Evolutionary conservation across 2,888 invertebrate genomes (phyloP), one percentile per base, ranked within the genome.

Genomic region (Drosophila planitibia): DNA sequence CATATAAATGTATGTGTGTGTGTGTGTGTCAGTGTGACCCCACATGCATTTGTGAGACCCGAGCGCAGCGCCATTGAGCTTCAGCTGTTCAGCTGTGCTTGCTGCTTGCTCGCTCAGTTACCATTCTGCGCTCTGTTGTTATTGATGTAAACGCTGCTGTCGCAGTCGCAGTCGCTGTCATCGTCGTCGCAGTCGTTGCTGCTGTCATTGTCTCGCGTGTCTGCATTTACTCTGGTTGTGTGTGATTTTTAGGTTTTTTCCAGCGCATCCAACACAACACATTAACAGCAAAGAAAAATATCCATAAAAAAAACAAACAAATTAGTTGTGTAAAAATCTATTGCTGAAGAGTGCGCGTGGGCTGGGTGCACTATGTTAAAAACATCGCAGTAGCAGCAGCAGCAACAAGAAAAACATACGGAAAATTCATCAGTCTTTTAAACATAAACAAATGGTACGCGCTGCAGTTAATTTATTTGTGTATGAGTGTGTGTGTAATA

Each of bases 381-480:
- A 65, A 32, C 35, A 28, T 22, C 16, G 33, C 39, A 44, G 52
- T 16, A 68, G 47, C 12, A 60, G 32, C 30, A 30, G 37, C 47
- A 32, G 19, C 47, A 30, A n/a, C 28, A 57, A 81, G 14, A 65
- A 73, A 60, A 16, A 28, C 49, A 35, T 28, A 57, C 54, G 41
- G 25, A 62, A 57, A 65, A 59, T 30, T 63, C 35, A 28, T 39
- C 51, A 58, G 65, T 22, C 16, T 22, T 54, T n/a, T 32, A 79
- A 88, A 85, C 77, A 80, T 82, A 88, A 85, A 88, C 85, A 90
- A 85, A 85, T 85, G 85, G 85, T 85, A 85, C 52, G 74, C 54
- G 51, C 9, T 39, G 47, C 55, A 41, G 65, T 54, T 62, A 37
- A 28, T 76, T 59, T 30, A 51, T 55, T 12, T 54, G 41, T 63